Conservation (phyloP, 2,888 invertebrate genomes). For the Enchytraeus crypticus region DNA sequence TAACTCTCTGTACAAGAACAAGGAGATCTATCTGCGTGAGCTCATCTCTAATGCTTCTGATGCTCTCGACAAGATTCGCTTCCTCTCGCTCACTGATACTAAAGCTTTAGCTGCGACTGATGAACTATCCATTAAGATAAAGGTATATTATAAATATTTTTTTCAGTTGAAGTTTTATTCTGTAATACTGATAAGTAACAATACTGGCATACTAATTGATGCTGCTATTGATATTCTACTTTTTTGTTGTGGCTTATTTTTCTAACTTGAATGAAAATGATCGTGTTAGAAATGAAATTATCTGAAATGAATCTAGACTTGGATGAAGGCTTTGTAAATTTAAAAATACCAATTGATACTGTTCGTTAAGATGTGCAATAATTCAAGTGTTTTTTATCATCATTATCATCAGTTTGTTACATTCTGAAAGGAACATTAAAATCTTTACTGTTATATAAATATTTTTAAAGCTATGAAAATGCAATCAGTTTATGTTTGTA, state of each 20-base stretch:
- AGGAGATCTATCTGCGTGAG: conserved; percentile 96
- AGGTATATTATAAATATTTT: conserved; percentile 41
- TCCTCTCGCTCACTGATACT: conserved; percentile 80
- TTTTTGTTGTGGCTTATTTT: background rate
- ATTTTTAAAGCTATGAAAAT: no score
- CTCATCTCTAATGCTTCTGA: conserved; percentile 98
- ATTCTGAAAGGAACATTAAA: no score
- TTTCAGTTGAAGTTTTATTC: background rate
- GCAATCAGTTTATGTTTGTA: no score
- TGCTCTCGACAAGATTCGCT: conserved; percentile 93
- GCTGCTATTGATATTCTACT: background rate
- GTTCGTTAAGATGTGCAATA: no score
- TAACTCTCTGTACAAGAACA: conserved; percentile 95
- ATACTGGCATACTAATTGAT: background rate
- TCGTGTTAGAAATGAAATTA: no score
- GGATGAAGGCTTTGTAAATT: no score
- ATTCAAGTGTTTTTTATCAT: no score
- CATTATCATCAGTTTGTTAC: no score
- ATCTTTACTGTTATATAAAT: no score
- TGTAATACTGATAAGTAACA: background rate
- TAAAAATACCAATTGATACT: no score
- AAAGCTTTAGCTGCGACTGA: conserved; percentile 66
- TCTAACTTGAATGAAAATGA: no score
- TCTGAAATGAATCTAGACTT: no score
- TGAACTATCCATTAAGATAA: conserved; percentile 81